Conservation (phyloP, 2,113 vertebrate genomes). For the Hippopotamus amphibius region DNA sequence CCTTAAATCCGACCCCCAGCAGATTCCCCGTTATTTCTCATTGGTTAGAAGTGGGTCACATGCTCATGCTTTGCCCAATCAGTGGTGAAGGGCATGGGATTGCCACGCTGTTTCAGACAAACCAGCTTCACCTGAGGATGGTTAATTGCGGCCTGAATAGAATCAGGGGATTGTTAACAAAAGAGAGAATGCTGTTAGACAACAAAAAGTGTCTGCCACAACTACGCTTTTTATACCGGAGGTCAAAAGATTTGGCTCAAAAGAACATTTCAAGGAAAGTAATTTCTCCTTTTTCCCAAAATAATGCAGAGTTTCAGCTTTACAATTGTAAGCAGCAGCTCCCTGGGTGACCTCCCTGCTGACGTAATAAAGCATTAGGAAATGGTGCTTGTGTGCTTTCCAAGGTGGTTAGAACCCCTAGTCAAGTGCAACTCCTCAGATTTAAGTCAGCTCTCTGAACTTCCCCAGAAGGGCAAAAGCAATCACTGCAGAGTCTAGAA, state of each 20-base stretch:
- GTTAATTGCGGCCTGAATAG: neutral
- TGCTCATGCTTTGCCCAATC: neutral
- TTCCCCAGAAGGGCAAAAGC: neutral
- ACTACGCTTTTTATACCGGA: neutral
- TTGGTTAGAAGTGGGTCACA: neutral
- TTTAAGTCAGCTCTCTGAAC: conserved; percentile 8
- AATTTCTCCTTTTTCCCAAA: conserved; percentile 42
- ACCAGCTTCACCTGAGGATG: neutral
- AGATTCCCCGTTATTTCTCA: neutral
- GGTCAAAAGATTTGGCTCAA: conserved; percentile 31
- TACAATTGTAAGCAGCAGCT: neutral
- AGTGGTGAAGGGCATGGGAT: neutral
- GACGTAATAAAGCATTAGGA: neutral
- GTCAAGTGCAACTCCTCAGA: neutral
- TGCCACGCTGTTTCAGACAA: neutral
- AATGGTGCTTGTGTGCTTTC: neutral
- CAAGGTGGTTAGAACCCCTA: neutral
- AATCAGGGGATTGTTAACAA: neutral
- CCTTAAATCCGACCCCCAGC: neutral
- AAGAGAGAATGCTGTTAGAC: neutral
- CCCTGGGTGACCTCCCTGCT: neutral
- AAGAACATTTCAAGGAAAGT: neutral
- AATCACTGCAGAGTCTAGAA: neutral
- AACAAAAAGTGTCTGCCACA: neutral
- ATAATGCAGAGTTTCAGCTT: conserved; percentile 31